Percentiles rank a stretch among this genome's conserved stretches.
Evolutionary conservation across 2,888 invertebrate genomes (phyloP).

Genomic region (Carterocephalus palaemon): DNA sequence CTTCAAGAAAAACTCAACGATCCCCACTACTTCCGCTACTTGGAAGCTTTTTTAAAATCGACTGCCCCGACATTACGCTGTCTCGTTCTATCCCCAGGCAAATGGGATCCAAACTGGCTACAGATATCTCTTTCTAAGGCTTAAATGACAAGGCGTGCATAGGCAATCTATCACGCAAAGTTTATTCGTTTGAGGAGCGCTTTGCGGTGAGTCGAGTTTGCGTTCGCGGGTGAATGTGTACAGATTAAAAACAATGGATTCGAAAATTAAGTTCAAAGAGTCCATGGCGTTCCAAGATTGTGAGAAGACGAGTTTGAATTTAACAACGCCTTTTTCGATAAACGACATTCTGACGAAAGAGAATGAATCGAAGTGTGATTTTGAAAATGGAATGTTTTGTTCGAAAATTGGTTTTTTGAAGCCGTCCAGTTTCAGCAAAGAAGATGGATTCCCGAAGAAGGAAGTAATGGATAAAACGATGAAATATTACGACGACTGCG

Average conservation of each 20-base stretch:
- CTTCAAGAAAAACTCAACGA: slow-evolving; percentile 77
- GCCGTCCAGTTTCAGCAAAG: slow-evolving; percentile 44
- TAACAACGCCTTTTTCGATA: slow-evolving; percentile 84
- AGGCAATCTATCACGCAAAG: slow-evolving; percentile 72
- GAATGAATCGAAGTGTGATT: slow-evolving; percentile 65
- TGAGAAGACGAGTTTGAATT: slow-evolving; percentile 63
- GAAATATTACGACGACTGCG: slow-evolving; percentile 67
- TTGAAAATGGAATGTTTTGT: slow-evolving; percentile 65
- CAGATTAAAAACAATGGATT: slow-evolving; percentile 58
- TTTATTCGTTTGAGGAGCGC: slow-evolving; percentile 77
- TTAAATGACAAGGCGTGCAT: slow-evolving; percentile 71
- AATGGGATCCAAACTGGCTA: slow-evolving; percentile 25
- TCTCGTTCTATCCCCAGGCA: slow-evolving; percentile 43
- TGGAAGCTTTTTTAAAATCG: slow-evolving; percentile 71
- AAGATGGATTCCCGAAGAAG: slow-evolving; percentile 55
- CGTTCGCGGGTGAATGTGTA: slow-evolving; percentile 47
- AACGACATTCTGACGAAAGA: slow-evolving; percentile 84
- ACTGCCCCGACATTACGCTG: slow-evolving; percentile 49
- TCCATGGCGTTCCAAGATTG: slow-evolving; percentile 57
- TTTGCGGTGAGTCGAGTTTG: slow-evolving; percentile 68
- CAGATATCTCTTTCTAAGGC: slow-evolving; percentile 62
- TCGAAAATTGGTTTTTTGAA: slow-evolving; percentile 53
- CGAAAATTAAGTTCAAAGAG: slow-evolving; percentile 65
- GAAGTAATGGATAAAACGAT: slow-evolving; percentile 59
- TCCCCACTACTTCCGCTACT: slow-evolving; percentile 77